Evolutionary conservation across 2,888 invertebrate genomes (phyloP), one percentile per base, ranked within the genome.

Genomic region (Microctonus brassicae): DNA sequence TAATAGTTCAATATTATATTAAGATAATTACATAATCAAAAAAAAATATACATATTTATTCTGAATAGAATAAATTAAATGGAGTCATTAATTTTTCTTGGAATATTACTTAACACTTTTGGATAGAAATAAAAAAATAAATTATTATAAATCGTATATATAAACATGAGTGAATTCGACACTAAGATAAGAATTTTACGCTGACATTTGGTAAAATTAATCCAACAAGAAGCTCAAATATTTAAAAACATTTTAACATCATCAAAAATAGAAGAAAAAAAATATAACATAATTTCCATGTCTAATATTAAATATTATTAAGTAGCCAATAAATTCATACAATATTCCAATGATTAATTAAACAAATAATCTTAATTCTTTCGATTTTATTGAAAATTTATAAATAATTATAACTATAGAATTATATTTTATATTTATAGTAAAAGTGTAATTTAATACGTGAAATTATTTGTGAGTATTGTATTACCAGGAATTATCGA

Each of bases 401-500:
- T 42, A 47, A 57, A 57, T 57, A 24, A 13, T n/a, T 7, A 24
- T 13, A 22, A 22, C 10, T 26, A 26, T 26, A 57, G 9, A 26
- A 13, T 13, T 6, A 13, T 1, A 29, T 24, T 9, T 24, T n/a
- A 57, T n/a, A 3, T n/a, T 3, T n/a, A n/a, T 11, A 24, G 69
- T 42, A 68, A 61, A 70, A 72, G 60, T 63, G 62, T 81, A 84
- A 86, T 79, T 77, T 77, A 81, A 86, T 80, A 84, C 82, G 84
- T 80, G 81, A 85, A 86, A 84, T 86, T 83, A 79, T 81, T 84
- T 81, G 80, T 75, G 79, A 74, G 80, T 83, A 80, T 86, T 76
- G 77, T 70, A 81, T 86, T 84, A 86, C 86, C 75, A 70, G 77
- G 82, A 84, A 84, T 83, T 79, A 80, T 70, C n/a, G 39, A 70